A percentile compares a stretch with the other conserved stretches of the same genome.
phyloP scores from a whole-genome alignment of 2,888 invertebrate genomes.

The Mesodorylaimus sp. region DNA sequence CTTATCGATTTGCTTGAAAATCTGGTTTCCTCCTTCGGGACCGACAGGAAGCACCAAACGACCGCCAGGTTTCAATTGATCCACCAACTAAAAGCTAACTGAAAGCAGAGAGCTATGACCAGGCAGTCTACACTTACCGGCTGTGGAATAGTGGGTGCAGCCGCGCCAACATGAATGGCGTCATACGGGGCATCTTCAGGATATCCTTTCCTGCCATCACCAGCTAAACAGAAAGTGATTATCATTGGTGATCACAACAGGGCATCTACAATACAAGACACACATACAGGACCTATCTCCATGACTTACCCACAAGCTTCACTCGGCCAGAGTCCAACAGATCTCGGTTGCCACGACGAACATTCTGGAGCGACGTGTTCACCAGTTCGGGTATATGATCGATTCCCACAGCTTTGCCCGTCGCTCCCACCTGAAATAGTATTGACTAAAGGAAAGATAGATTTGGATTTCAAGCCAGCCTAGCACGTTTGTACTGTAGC shows the following conservation, averaged over 20 bases:
- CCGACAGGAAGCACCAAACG: conserved; percentile 44
- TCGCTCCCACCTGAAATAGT: conserved; percentile 44
- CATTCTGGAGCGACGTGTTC: conserved; percentile 52
- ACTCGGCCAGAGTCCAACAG: conserved; percentile 50
- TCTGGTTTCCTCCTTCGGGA: conserved; percentile 15
- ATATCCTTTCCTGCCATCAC: conserved; percentile 71
- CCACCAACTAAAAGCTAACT: conserved; percentile 45
- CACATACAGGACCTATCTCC: not conserved
- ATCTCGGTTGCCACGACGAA: conserved; percentile 50
- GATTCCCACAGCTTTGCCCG: conserved; percentile 56
- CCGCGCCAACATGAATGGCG: conserved; percentile 53
- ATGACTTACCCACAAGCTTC: conserved; percentile 46
- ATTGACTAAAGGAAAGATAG: too few relatives aligned
- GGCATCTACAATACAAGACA: not conserved
- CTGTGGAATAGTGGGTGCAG: conserved; percentile 23
- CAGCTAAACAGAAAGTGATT: conserved; percentile 38
- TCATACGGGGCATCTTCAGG: conserved; percentile 57
- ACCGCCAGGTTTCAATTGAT: conserved; percentile 77
- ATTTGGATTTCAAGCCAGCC: too few relatives aligned
- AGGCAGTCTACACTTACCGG: not conserved
- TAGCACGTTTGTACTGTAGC: too few relatives aligned
- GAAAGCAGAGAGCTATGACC: not conserved
- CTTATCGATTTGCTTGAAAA: conserved; percentile 73
- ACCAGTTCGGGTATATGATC: conserved; percentile 74
- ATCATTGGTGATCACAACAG: not conserved